Evolutionary conservation across 1,140 invertebrate genomes (phyloP).

Genomic region (Papilio xuthus): DNA sequence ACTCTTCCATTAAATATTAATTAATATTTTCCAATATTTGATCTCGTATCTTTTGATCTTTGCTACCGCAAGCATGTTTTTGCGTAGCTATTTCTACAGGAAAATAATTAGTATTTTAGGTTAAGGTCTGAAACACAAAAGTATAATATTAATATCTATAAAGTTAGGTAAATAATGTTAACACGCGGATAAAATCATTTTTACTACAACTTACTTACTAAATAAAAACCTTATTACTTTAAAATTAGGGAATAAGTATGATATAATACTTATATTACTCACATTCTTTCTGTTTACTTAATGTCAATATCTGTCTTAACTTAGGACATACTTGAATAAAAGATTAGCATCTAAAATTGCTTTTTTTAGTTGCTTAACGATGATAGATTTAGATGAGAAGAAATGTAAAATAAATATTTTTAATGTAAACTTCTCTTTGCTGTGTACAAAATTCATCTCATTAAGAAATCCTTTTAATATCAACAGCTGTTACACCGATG

Average conservation of each 20-base stretch:
- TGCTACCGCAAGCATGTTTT: background rate
- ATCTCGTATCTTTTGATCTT: conserved; percentile 10
- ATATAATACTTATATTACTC: too few relatives aligned
- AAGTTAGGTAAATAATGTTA: too few relatives aligned
- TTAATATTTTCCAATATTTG: background rate
- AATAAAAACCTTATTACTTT: too few relatives aligned
- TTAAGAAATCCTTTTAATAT: conserved; percentile 38
- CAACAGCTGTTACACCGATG: conserved; percentile 35
- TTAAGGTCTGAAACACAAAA: background rate
- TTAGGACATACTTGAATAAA: too few relatives aligned
- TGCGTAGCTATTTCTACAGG: background rate
- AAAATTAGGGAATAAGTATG: too few relatives aligned
- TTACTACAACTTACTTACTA: too few relatives aligned
- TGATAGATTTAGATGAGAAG: background rate
- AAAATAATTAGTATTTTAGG: background rate
- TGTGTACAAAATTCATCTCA: conserved; percentile 37
- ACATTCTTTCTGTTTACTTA: too few relatives aligned
- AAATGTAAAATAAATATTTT: conserved; percentile 12
- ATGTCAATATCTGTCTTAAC: too few relatives aligned
- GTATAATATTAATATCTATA: too few relatives aligned
- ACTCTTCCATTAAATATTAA: background rate
- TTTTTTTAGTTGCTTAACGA: background rate
- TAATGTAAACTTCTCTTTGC: conserved; percentile 26
- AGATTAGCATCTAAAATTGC: too few relatives aligned
- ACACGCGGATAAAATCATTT: too few relatives aligned